These are phyloP conservation scores for Xanthostigma xanthostigma DNA, from an alignment of 2,888 invertebrate genomes.

Conservation along the genomic window DNA sequence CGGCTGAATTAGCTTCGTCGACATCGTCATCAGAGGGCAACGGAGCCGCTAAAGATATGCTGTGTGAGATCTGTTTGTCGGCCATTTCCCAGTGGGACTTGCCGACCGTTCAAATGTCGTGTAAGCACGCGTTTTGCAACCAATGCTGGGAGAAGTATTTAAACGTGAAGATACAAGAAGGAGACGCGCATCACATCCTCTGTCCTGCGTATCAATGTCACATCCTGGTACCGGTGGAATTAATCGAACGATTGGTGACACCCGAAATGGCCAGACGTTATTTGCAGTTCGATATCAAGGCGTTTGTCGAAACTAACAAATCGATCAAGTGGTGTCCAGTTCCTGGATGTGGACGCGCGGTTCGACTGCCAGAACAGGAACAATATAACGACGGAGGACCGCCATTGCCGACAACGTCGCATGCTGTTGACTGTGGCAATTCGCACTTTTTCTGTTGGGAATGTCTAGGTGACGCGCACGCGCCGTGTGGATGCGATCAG, in stretches of 20 bases:
- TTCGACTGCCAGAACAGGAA: constrained; percentile 42
- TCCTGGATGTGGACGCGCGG: constrained; percentile 50
- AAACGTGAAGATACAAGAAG: constrained; percentile 47
- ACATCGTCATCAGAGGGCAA: not conserved
- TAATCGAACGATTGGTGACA: constrained; percentile 49
- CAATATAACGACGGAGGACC: constrained; percentile 16
- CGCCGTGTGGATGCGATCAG: constrained; percentile 47
- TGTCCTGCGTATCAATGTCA: constrained; percentile 50
- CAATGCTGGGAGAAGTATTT: constrained; percentile 50
- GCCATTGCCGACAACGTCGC: constrained; percentile 30
- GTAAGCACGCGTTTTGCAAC: constrained; percentile 47
- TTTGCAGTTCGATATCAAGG: constrained; percentile 54
- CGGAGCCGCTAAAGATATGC: constrained; percentile 12
- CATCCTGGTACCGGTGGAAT: constrained; percentile 45
- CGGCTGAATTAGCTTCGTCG: constrained; percentile 25
- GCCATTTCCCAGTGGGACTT: constrained; percentile 32
- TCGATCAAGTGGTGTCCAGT: constrained; percentile 56
- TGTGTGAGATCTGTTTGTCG: constrained; percentile 46
- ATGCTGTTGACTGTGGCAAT: constrained; percentile 54
- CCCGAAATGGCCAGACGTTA: constrained; percentile 48
- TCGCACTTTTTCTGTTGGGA: constrained; percentile 57
- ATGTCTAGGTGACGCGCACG: constrained; percentile 43
- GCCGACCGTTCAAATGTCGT: constrained; percentile 37
- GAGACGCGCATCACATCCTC: constrained; percentile 46
- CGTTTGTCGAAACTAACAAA: constrained; percentile 54